Evolutionary conservation across 2,888 invertebrate genomes (phyloP).

Genomic region (Beris morrisii): DNA sequence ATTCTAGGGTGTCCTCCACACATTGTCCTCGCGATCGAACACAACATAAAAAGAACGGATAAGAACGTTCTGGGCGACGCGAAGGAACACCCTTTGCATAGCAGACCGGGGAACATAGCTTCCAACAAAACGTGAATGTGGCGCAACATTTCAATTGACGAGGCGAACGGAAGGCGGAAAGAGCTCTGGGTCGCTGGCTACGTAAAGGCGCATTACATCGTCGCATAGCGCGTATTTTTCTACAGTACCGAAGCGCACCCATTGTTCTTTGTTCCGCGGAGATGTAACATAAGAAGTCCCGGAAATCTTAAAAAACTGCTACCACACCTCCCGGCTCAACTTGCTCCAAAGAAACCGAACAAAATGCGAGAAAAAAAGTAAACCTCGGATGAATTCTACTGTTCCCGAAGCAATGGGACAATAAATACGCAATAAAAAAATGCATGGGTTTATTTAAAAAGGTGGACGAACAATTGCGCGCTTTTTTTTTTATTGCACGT

Average conservation of each 20-base stretch:
- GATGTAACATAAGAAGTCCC: constrained; percentile 38
- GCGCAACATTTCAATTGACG: constrained; percentile 38
- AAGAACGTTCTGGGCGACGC: too few species aligned
- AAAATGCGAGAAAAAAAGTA: constrained; percentile 15
- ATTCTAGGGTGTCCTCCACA: too few species aligned
- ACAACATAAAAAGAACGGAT: too few species aligned
- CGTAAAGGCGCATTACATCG: too few species aligned
- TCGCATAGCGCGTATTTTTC: not conserved
- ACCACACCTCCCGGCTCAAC: constrained; percentile 37
- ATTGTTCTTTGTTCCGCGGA: constrained; percentile 32
- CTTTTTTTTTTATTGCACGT: constrained; percentile 7
- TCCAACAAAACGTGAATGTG: constrained; percentile 7
- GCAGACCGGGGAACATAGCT: too few species aligned
- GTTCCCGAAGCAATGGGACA: constrained; percentile 22
- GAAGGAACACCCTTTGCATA: too few species aligned
- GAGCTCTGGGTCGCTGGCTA: constrained; percentile 19
- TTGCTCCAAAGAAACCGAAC: constrained; percentile 25
- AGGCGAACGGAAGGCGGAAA: constrained; percentile 38
- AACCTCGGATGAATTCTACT: constrained; percentile 10
- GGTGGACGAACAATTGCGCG: constrained; percentile 17
- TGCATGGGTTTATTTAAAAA: not conserved
- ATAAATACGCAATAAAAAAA: constrained; percentile 16
- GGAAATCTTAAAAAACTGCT: constrained; percentile 39
- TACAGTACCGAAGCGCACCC: constrained; percentile 12
- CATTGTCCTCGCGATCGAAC: too few species aligned